Percentiles rank a stretch among this genome's conserved stretches.
phyloP scores from a whole-genome alignment of 2,113 vertebrate genomes.

The Cygnus buccinator region DNA sequence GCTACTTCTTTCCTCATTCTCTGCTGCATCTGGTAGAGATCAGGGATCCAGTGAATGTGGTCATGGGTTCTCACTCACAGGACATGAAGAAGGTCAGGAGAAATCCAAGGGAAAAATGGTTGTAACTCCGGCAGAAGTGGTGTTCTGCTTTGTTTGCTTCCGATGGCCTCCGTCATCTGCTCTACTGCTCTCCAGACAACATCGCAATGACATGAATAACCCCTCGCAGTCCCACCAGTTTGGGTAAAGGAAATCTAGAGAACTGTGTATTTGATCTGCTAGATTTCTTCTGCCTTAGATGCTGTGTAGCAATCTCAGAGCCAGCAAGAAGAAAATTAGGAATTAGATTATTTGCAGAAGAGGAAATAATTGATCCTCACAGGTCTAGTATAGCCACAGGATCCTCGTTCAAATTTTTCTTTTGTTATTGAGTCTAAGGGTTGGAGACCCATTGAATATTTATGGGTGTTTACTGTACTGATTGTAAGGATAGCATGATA shows the following conservation, averaged over 20 bases:
- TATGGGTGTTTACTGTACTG: neutral
- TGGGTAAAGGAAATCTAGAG: neutral
- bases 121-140: neutral
- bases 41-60: neutral
- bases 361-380: neutral
- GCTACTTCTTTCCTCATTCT: neutral
- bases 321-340: neutral
- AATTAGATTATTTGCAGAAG: neutral
- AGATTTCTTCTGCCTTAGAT: neutral
- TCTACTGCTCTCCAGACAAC: neutral
- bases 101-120: neutral
- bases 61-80: neutral
- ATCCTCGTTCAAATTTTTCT: neutral
- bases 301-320: neutral
- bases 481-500: neutral
- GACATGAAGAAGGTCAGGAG: neutral
- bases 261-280: neutral
- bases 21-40: neutral
- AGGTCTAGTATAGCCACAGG: neutral
- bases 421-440: neutral
- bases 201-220: neutral
- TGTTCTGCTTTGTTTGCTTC: neutral
- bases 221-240: neutral
- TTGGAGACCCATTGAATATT: neutral
- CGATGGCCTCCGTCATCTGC: neutral